Evolutionary conservation across 1,140 invertebrate genomes (phyloP), one percentile per base, ranked within the genome.

Genomic region (Microplitis mediator): DNA sequence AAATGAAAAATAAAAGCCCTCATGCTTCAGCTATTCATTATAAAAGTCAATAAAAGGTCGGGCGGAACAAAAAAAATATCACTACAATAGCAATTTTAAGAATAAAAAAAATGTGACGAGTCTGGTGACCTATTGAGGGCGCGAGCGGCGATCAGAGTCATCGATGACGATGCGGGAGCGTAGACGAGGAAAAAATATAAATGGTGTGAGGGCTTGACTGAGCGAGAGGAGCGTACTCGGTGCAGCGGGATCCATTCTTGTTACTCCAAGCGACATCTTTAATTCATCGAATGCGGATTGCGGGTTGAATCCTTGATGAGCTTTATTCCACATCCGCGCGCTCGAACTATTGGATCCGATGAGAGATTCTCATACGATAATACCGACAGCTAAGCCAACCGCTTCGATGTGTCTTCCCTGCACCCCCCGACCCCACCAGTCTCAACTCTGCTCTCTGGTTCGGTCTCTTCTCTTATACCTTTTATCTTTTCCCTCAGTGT

Each of bases 231-330:
- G 31, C 69, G 62, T 65, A 71, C 63, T 60, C 54, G 61, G 14
- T n/a, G 58, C 51, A 54, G 52, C 23, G 64, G 23, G 73, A 80
- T 83, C 80, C 82, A 83, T 84, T 86, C 83, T 86, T 86, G 83
- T 85, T 87, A 85, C 83, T 85, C 76, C 76, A 74, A 79, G 80
- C 75, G 84, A 87, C 82, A 86, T 87, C 85, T 87, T 87, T 87
- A 87, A 87, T 86, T 86, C 85, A 86, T 86, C 82, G 82, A 85
- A 85, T 85, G 79, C 84, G 85, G 84, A 86, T 87, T 85, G 84
- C 80, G 79, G 84, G 76, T 78, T 87, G 85, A 85, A 86, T 86
- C 78, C 80, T 78, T 84, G 81, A 87, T 86, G 84, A 87, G 84
- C 81, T 85, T 85, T 85, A 87, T 86, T 85, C 83, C 85, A 85